Evolutionary conservation across 2,888 invertebrate genomes (phyloP).

Genomic region (Stenichneumon culpator): DNA sequence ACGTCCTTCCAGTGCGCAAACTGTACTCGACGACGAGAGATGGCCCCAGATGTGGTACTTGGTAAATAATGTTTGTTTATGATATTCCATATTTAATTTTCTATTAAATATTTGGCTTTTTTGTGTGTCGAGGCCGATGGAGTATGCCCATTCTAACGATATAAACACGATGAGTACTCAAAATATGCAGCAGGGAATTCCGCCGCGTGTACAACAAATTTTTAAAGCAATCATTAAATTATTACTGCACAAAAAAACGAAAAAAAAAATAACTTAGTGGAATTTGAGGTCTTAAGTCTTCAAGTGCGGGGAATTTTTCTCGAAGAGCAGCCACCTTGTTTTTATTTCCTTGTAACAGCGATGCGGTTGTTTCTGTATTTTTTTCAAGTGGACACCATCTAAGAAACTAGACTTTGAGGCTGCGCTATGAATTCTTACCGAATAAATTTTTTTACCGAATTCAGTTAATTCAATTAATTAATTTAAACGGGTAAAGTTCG

Average conservation of each 20-base stretch:
- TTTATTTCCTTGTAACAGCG: not conserved
- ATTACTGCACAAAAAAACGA: too few species aligned
- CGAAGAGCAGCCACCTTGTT: too few species aligned
- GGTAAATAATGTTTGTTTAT: constrained; percentile 88
- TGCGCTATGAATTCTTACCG: not conserved
- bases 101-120: not conserved
- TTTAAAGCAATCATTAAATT: too few species aligned
- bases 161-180: not conserved
- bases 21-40: constrained; percentile 92
- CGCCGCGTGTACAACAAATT: too few species aligned
- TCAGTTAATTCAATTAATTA: not conserved
- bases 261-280: too few species aligned
- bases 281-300: too few species aligned
- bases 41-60: constrained; percentile 99
- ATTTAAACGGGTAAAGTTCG: not conserved
- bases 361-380: not conserved
- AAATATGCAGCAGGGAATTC: too few species aligned
- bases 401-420: not conserved
- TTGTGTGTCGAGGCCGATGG: not conserved
- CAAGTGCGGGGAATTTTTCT: too few species aligned
- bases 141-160: not conserved
- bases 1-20: constrained; percentile 77
- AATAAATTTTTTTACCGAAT: not conserved
- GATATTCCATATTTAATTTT: not conserved
- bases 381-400: not conserved